A percentile compares a stretch with the other conserved stretches of the same genome.
These are phyloP conservation scores for Pygoscelis antarcticus DNA, from an alignment of 2,113 vertebrate species.

Conservation along the genomic window DNA sequence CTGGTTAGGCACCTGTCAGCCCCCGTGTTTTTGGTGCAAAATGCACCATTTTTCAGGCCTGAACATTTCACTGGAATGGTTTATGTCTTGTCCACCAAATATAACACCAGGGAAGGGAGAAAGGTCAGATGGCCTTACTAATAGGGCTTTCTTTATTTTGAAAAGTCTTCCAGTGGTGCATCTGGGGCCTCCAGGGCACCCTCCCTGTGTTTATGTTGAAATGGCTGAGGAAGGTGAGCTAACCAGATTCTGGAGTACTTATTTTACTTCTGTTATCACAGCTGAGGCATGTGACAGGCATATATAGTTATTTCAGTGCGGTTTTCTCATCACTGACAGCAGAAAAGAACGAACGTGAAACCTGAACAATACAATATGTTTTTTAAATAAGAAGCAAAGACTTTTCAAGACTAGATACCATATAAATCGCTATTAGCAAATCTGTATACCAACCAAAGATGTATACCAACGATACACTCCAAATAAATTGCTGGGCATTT, in stretches of 20 bases:
- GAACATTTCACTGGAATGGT: background rate
- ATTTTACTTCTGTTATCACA: background rate
- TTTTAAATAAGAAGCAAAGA: background rate
- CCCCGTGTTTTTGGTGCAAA: background rate
- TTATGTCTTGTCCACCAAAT: background rate
- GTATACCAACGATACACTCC: background rate
- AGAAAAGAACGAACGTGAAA: background rate
- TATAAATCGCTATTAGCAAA: background rate
- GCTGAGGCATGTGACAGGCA: background rate
- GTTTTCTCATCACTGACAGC: background rate
- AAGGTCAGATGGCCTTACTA: background rate
- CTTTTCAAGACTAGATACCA: background rate
- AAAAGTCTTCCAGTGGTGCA: background rate
- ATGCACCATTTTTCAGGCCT: background rate
- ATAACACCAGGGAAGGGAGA: background rate
- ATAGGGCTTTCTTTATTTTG: background rate
- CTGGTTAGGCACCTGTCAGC: background rate
- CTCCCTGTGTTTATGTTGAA: background rate
- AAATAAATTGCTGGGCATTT: slow-evolving; percentile 12
- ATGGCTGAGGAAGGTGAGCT: background rate
- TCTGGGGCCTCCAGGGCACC: background rate
- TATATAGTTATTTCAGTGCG: background rate
- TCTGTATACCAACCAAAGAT: background rate
- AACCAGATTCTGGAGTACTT: background rate
- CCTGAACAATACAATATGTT: background rate